Evolutionary conservation across 1,140 invertebrate genomes (phyloP).

Genomic region (Drosophila ananassae): DNA sequence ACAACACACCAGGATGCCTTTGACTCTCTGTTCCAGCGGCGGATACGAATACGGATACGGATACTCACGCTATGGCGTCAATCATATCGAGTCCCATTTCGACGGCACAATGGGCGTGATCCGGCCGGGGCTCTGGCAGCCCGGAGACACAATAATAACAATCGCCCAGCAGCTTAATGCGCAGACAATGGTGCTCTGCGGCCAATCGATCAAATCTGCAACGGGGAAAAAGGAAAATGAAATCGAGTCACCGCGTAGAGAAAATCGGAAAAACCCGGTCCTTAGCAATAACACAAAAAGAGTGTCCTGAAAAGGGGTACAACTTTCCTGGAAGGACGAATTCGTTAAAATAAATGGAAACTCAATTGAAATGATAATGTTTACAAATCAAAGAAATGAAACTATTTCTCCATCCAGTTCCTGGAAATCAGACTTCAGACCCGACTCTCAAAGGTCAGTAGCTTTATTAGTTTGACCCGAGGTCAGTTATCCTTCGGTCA

Average conservation of each 20-base stretch:
- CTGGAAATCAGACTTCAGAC: constrained; percentile 6
- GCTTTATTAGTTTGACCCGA: constrained; percentile 29
- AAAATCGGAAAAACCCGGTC: background rate
- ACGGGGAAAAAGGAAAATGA: constrained; percentile 3
- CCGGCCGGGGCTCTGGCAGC: constrained; percentile 93
- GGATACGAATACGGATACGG: constrained; percentile 18
- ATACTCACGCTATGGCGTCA: constrained; percentile 96
- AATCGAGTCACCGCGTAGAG: constrained; percentile 10
- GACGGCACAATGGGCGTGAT: constrained; percentile 97
- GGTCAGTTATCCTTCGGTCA: constrained; percentile 25
- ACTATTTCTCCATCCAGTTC: background rate
- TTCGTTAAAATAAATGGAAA: background rate
- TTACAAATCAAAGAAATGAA: background rate
- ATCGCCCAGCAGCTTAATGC: constrained; percentile 96
- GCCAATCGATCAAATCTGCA: constrained; percentile 95
- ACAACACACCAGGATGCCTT: constrained; percentile 42
- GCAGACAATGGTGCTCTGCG: constrained; percentile 94
- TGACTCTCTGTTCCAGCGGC: constrained; percentile 28
- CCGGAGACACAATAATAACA: constrained; percentile 98
- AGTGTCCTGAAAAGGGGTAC: background rate
- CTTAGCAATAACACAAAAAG: background rate
- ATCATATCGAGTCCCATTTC: constrained; percentile 99
- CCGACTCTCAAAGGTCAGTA: constrained; percentile 23
- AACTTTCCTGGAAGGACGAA: background rate
- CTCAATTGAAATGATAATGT: background rate